Evolutionary conservation across 2,888 invertebrate genomes (phyloP), one percentile per base, ranked within the genome.

Genomic region (Vanessa cardui): DNA sequence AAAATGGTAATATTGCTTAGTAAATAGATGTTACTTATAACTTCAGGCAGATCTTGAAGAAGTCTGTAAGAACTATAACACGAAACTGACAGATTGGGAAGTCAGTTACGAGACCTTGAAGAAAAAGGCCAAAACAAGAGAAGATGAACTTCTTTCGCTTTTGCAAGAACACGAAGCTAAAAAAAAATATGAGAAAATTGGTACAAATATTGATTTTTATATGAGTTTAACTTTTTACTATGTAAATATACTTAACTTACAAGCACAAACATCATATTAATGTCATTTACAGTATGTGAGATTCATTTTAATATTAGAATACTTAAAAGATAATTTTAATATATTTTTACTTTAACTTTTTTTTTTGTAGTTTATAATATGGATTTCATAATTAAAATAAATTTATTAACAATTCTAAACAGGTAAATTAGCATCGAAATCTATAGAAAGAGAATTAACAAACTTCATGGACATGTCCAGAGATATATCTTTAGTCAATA

Each of bases 51-150:
- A 84, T 12, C 73, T 89, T 66, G 84, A 88, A 79, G 70, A 74
- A 15, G 77, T 74, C 46, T 87, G 86, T 71, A 79, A 82, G 58
- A 78, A 80, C 12, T 86, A 80, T 62, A 77, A 74, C 20, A 86
- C 81, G 8, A 87, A 86, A 74, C 69, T 92, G 45, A 91, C 87
- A 15, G 94, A 93, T 71, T 84, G 82, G 74, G 94, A 94, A 77
- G 94, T 93, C 63, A 90, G 92, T 76, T 93, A 90, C 73, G 92
- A 94, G 69, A 90, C 89, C 21, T 83, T 93, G 7, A 89, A 92
- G 79, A 85, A 83, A 7, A 94, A 94, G 76, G 83, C 92, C 7
- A 93, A 92, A 77, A 83, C 79, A 1, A 87, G 95, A 62, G 95
- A 95, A 83, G 84, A 85, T 44, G 94, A 95, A 77, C 78, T 95